These are phyloP conservation scores for Lepidochitona cinerea DNA, from an alignment of 2,888 invertebrate genomes.

Conservation along the genomic window DNA sequence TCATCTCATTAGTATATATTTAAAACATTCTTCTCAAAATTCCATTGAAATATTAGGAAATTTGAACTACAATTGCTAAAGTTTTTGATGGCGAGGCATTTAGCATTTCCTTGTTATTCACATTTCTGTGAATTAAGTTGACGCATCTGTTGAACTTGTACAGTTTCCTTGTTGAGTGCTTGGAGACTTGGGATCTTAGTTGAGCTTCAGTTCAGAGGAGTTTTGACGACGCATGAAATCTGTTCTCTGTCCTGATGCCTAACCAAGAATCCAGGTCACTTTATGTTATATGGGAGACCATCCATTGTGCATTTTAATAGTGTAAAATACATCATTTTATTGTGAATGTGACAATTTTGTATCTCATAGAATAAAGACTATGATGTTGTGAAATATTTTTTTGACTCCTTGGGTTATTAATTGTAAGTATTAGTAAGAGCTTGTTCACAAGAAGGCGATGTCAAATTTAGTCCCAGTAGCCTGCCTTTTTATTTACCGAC, in stretches of 20 bases:
- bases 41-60: too few relatives aligned
- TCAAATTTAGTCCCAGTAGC: too few relatives aligned
- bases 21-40: too few relatives aligned
- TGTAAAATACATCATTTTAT: constrained; percentile 8
- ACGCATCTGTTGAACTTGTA: too few relatives aligned
- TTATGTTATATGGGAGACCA: background rate
- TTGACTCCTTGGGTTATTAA: too few relatives aligned
- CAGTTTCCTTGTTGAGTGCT: background rate
- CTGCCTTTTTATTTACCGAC: too few relatives aligned
- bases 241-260: background rate
- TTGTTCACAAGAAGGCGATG: too few relatives aligned
- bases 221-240: background rate
- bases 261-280: background rate
- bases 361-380: constrained; percentile 7
- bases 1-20: background rate
- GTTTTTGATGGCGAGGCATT: too few relatives aligned
- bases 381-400: constrained; percentile 7
- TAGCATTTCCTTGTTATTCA: too few relatives aligned
- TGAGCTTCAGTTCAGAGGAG: background rate
- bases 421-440: too few relatives aligned
- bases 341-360: constrained; percentile 6
- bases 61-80: too few relatives aligned
- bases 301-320: constrained; percentile 8
- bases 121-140: too few relatives aligned
- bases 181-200: background rate